Percentiles rank a stretch among this genome's conserved stretches.
Evolutionary conservation across 2,113 vertebrate species (phyloP).

Genomic region (Puffinus mauretanicus): DNA sequence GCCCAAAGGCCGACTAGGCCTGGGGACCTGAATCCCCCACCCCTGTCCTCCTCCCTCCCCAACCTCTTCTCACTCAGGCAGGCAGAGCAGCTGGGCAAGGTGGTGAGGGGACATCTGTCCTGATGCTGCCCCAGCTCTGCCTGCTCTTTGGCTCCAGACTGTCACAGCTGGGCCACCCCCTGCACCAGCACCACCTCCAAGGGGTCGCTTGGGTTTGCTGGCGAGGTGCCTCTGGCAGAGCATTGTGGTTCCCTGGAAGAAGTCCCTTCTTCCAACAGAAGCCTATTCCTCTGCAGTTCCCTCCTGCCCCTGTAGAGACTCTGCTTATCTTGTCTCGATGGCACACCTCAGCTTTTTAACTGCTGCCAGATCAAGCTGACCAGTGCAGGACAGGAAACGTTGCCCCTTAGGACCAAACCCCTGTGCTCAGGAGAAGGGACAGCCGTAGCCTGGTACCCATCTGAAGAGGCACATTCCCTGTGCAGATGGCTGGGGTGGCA

Average conservation of each 20-base stretch:
- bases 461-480: not conserved
- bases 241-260: not conserved
- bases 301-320: not conserved
- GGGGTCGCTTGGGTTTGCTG: not conserved
- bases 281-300: not conserved
- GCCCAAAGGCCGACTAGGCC: not conserved
- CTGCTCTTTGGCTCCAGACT: not conserved
- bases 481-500: not conserved
- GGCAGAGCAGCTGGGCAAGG: not conserved
- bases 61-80: not conserved
- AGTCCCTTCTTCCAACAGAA: not conserved
- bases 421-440: not conserved
- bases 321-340: slow-evolving; percentile 1
- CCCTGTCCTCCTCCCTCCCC: not conserved
- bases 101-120: not conserved
- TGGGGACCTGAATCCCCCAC: not conserved
- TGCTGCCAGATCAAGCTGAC: not conserved
- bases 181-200: not conserved
- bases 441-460: not conserved
- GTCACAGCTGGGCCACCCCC: not conserved
- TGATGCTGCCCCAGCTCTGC: not conserved
- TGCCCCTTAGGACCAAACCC: not conserved
- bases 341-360: slow-evolving; percentile 4
- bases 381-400: not conserved
- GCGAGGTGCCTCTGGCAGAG: not conserved